These are phyloP conservation scores for Pipistrellus kuhlii DNA, from an alignment of 2,797 vertebrate genomes.

Conservation along the genomic window DNA sequence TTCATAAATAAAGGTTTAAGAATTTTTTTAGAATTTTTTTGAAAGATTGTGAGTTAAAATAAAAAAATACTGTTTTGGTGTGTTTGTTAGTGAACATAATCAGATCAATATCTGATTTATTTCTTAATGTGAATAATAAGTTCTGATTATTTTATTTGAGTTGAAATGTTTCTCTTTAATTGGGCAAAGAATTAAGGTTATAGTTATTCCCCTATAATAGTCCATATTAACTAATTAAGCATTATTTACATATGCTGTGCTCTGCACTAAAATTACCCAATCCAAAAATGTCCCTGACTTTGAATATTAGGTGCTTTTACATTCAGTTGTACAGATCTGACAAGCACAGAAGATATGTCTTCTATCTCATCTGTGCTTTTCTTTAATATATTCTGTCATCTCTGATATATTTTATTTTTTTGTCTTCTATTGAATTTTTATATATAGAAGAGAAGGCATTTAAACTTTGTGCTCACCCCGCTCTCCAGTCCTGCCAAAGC, in stretches of 20 bases:
- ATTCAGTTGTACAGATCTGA: neutral
- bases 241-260: neutral
- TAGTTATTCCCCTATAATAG: conserved; percentile 24
- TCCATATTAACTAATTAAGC: neutral
- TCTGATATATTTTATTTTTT: conserved; percentile 1
- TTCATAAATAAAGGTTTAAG: conserved; percentile 26
- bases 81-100: conserved; percentile 13
- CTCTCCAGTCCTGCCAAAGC: no score
- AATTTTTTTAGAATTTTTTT: conserved; percentile 45
- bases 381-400: conserved; percentile 23
- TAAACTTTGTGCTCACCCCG: neutral
- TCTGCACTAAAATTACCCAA: neutral
- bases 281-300: neutral
- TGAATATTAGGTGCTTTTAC: neutral
- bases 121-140: neutral
- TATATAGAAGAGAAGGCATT: neutral
- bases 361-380: conserved; percentile 13
- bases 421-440: conserved; percentile 30
- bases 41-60: conserved; percentile 37
- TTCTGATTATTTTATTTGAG: neutral
- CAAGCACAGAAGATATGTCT: neutral
- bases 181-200: neutral
- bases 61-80: neutral
- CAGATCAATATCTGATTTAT: neutral
- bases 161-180: conserved; percentile 28